Conservation (phyloP, 2,113 vertebrate genomes). For the Prunella fulvescens region DNA sequence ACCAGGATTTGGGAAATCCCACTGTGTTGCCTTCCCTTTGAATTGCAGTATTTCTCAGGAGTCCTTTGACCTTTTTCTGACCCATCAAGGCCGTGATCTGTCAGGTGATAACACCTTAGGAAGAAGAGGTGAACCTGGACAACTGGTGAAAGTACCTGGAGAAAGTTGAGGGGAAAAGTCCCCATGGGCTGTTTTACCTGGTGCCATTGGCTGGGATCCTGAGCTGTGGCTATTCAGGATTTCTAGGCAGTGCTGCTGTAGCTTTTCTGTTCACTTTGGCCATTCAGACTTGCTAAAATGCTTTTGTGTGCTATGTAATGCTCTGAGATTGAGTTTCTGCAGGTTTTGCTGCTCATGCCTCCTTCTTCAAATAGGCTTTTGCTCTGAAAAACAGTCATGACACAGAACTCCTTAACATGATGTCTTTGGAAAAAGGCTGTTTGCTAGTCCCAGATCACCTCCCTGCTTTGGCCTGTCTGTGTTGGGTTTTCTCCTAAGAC, state of each 20-base stretch:
- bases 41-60: not conserved
- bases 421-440: not conserved
- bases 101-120: not conserved
- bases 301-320: not conserved
- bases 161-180: not conserved
- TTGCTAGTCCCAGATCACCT: not conserved
- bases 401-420: not conserved
- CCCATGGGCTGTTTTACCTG: accelerated
- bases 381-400: not conserved
- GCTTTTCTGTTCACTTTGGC: not conserved
- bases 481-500: not conserved
- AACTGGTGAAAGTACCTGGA: not conserved
- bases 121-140: not conserved
- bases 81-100: not conserved
- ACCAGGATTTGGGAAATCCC: not conserved
- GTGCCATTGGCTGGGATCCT: accelerated
- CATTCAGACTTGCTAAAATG: not conserved
- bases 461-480: not conserved
- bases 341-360: not conserved
- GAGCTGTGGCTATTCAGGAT: not conserved
- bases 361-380: not conserved
- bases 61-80: not conserved
- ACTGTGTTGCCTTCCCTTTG: not conserved
- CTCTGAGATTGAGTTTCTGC: not conserved
- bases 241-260: not conserved